Evolutionary conservation across 1,140 invertebrate species (phyloP), one percentile per base, ranked within the genome.

Genomic region (Psix sp.): DNA sequence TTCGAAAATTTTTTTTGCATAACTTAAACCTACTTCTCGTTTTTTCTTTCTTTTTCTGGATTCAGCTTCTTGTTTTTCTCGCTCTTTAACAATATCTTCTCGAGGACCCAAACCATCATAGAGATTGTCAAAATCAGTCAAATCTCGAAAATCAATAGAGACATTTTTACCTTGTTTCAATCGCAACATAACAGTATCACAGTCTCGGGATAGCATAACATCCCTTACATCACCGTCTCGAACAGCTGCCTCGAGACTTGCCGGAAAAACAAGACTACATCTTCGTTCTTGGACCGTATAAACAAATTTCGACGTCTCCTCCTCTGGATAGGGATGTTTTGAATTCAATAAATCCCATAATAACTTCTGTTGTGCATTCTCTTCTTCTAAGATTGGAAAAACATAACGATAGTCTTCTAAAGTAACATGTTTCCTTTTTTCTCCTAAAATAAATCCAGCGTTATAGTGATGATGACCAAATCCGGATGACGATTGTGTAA

Each of bases 171-270:
- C 92, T 63, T 92, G 90, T 79, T 91, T 93, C 73, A 93, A 85
- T 83, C 92, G 91, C 1, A 95, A 86, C 5, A 94, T 82, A 15
- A 94, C 90, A 35, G 90, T 93, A 79, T 94, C 92, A 56, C 90
- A 90, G 79, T 93, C 90, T 72, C 92, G 91, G 1, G 92, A 92
- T 5, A 94, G 82, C 90, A 94, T 91, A 0, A 95, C 90, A 71
- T 93, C 92, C 40, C 91, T 89, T 5, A 95, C 90, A 72, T 94
- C 93, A 15, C 93, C 93, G 77, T 93, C 92, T 11, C 91, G 85
- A 16, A 95, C 91, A 10, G 93, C 93, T 1, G 91, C 90, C 82
- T 95, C 94, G 59, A 95, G 87, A 48, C 90, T 88, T 7, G 92
- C 91, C 0, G 92, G 90, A 68, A 95, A 90, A n/a, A 95, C 91